A percentile compares a stretch with the other conserved stretches of the same genome.
Evolutionary conservation across 2,113 vertebrate genomes (phyloP).

Genomic region (Azemiops feae): DNA sequence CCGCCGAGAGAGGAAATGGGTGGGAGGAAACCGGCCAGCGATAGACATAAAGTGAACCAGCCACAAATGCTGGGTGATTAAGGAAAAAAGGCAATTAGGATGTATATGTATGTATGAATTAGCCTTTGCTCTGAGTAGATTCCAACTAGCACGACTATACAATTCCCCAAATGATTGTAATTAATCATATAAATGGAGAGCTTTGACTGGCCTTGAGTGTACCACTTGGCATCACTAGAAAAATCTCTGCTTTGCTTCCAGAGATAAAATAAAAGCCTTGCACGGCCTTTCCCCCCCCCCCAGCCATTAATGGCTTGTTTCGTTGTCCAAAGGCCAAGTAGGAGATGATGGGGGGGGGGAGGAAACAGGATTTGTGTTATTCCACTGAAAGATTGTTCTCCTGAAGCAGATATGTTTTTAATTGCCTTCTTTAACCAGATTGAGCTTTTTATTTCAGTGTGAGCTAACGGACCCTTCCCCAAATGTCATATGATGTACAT

Average conservation of each 20-base stretch:
- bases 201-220: background rate
- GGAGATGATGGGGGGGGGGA: slow-evolving; percentile 31
- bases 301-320: slow-evolving; percentile 54
- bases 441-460: slow-evolving; percentile 9
- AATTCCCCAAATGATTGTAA: background rate
- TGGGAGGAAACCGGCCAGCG: background rate
- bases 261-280: background rate
- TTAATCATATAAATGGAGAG: accelerated
- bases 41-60: background rate
- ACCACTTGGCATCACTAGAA: background rate
- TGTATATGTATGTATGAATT: background rate
- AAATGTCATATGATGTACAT: slow-evolving; percentile 42
- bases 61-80: background rate
- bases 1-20: background rate
- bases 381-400: background rate
- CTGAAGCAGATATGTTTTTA: slow-evolving; percentile 36
- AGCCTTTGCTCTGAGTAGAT: background rate
- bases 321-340: slow-evolving; percentile 48
- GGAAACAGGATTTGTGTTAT: slow-evolving; percentile 40
- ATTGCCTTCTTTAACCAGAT: slow-evolving; percentile 51
- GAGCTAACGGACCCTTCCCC: slow-evolving; percentile 48
- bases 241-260: background rate
- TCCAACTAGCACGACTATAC: background rate
- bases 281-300: background rate
- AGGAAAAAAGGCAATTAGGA: background rate